phyloP scores from a whole-genome alignment of 1,140 invertebrate species.

The Drosophila mojavensis region DNA sequence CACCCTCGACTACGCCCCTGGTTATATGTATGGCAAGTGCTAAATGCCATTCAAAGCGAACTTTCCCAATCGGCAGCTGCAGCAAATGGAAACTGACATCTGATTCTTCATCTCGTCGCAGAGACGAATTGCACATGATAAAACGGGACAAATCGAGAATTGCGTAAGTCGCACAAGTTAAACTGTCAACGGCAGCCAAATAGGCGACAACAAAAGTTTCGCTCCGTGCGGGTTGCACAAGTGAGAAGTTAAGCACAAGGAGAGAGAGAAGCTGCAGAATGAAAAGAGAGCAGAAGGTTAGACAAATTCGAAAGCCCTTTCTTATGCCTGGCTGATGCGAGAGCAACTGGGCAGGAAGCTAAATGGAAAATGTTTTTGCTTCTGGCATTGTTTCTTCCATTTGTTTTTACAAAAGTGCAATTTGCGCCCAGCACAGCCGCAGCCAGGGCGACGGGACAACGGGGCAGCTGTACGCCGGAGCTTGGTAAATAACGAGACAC shows the following conservation, averaged over 20 bases:
- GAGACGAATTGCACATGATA: constrained; percentile 16
- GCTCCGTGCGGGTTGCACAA: constrained; percentile 53
- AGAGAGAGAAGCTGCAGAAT: constrained; percentile 38
- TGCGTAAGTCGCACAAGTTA: constrained; percentile 65
- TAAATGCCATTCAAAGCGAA: too few species aligned
- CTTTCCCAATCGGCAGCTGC: not conserved
- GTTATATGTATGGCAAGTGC: too few species aligned
- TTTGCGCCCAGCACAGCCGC: constrained; percentile 75
- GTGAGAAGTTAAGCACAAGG: constrained; percentile 78
- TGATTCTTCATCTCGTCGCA: constrained; percentile 3
- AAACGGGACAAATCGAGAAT: constrained; percentile 61
- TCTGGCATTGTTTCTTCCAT: constrained; percentile 71
- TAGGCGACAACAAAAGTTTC: constrained; percentile 35
- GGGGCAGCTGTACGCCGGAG: constrained; percentile 1
- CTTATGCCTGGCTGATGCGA: not conserved
- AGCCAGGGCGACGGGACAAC: constrained; percentile 27
- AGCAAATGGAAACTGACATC: constrained; percentile 3
- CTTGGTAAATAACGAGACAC: constrained; percentile 33
- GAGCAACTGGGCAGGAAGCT: constrained; percentile 1
- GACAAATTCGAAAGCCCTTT: constrained; percentile 39
- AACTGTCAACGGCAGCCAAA: constrained; percentile 68
- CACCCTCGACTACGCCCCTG: too few species aligned
- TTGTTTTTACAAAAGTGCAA: constrained; percentile 80
- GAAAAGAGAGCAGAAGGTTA: constrained; percentile 45
- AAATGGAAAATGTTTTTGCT: constrained; percentile 61